Conservation (phyloP, 2,797 vertebrate species). For the Eospalax fontanierii region DNA sequence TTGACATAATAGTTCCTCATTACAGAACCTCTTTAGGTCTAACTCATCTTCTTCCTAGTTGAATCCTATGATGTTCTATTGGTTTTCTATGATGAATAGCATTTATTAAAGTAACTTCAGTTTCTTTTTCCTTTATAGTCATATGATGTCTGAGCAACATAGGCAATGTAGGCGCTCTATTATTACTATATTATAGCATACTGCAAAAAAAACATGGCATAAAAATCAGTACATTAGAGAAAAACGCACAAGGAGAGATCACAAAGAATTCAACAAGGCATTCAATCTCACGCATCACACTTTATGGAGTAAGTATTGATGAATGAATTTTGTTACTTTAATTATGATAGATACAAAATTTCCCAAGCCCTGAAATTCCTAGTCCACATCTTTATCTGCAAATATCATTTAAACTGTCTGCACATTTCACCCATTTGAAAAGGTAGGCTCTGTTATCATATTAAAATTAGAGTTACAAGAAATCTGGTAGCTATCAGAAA, state of each 20-base stretch:
- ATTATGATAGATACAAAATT: slow-evolving; percentile 22
- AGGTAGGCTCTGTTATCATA: slow-evolving; percentile 32
- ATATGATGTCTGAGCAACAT: background rate
- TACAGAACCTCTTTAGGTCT: background rate
- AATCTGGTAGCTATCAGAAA: slow-evolving; percentile 60
- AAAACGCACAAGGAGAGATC: background rate
- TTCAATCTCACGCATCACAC: background rate
- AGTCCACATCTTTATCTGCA: slow-evolving; percentile 42
- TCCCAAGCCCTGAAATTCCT: background rate
- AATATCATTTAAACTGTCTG: slow-evolving; percentile 36
- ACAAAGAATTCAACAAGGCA: slow-evolving; percentile 31
- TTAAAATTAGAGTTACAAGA: slow-evolving; percentile 72
- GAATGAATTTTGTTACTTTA: background rate
- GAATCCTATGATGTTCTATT: background rate
- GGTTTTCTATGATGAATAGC: background rate
- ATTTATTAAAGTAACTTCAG: background rate
- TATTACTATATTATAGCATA: slow-evolving; percentile 13
- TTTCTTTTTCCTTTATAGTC: background rate
- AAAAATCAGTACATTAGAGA: slow-evolving; percentile 18
- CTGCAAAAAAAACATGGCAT: background rate
- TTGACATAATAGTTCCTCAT: background rate
- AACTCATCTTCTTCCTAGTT: background rate
- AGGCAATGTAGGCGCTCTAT: background rate
- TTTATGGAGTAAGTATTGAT: background rate
- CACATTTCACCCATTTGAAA: slow-evolving; percentile 64